Conservation (phyloP, 2,797 vertebrate genomes). For the Crypturellus tataupa region DNA sequence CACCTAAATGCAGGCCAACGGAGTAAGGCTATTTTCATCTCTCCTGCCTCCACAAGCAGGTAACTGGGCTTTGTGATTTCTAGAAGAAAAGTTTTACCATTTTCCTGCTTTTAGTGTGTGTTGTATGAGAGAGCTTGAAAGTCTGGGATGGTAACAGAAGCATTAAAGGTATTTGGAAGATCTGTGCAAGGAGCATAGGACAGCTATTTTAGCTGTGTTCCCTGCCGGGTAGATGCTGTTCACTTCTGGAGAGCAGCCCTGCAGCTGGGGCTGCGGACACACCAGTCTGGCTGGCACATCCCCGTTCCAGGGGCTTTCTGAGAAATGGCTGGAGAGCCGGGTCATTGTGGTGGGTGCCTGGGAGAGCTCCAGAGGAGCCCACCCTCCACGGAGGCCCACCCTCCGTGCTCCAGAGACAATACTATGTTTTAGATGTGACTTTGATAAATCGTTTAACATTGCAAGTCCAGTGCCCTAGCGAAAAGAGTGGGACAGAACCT, state of each 20-base stretch:
- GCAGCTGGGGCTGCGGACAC: not conserved
- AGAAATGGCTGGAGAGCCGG: not conserved
- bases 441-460: not conserved
- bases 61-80: not conserved
- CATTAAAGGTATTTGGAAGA: not conserved
- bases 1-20: accelerated
- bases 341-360: too few species aligned
- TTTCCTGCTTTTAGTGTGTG: not conserved
- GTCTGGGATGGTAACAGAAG: accelerated
- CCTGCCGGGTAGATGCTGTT: not conserved
- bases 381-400: too few species aligned
- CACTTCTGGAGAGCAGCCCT: not conserved
- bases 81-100: not conserved
- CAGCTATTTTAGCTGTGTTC: not conserved
- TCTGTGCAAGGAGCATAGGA: not conserved
- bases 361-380: not conserved
- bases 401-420: not conserved
- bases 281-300: not conserved
- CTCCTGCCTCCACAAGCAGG: not conserved
- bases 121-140: not conserved
- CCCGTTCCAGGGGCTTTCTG: not conserved
- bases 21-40: not conserved
- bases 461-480: not conserved
- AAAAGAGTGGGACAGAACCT: not conserved
- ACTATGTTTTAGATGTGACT: not conserved